Evolutionary conservation across 2,888 invertebrate species (phyloP), one percentile per base, ranked within the genome.

Genomic region (Alviniconcha strummeri): DNA sequence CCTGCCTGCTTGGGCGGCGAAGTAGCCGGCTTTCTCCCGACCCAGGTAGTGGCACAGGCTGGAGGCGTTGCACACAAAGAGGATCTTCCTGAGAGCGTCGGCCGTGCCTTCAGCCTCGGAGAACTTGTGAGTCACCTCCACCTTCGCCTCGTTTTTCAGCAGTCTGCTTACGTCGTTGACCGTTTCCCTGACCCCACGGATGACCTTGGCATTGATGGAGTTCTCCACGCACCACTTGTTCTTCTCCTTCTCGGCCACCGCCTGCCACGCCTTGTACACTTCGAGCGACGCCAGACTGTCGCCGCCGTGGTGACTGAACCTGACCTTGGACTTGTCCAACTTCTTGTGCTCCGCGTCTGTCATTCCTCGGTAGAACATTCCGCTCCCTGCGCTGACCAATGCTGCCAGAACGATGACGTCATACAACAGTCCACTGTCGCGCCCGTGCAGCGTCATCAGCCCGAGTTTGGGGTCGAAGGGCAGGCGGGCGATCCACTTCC

Each of bases 171-270:
- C 85, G 83, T 92, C 92, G 52, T 88, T 88, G 5, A 91, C 86
- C 64, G 81, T 87, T 17, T 91, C 91, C 55, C 88, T 84, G 7
- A 89, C 89, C 8, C 88, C 87, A 69, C 89, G 88, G 85, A 93
- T 89, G 6, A 91, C 87, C 87, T 92, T 93, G 15, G 89, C 91
- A 87, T 93, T 93, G 57, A 94, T 90, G 83, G 89, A 89, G 85
- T 94, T 92, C 17, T 89, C 81, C 19, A 86, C 84, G 84, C 93
- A 92, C 92, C 92, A 93, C 67, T 86, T 87, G 6, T 88, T 88
- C 83, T 91, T 92, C 9, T 84, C 78, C 56, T 87, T 88, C 83
- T 90, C 90, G 11, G 88, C 87, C 56, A 90, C 81, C n/a, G 84
- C 72, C 56, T 86, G 79, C 92, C 92, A 92, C 64, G 88, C 87